phyloP scores from a whole-genome alignment of 2,888 invertebrate species.

The Drosophila formosana region DNA sequence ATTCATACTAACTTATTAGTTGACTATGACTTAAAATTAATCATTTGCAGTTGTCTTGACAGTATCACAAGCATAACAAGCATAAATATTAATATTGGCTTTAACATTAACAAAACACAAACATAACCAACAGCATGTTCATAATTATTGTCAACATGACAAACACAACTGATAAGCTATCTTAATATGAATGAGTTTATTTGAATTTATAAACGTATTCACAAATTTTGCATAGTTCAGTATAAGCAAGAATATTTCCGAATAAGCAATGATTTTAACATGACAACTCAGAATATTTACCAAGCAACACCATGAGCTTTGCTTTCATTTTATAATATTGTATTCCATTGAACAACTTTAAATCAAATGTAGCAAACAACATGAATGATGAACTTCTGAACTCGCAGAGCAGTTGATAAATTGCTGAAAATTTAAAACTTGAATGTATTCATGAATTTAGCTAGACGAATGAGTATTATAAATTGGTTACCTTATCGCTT shows the following conservation, averaged over 20 bases:
- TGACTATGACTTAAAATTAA: too few relatives aligned
- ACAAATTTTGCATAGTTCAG: not conserved
- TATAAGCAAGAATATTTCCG: not conserved
- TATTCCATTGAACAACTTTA: too few relatives aligned
- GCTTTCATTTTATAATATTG: not conserved
- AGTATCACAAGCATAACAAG: not conserved
- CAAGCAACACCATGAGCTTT: not conserved
- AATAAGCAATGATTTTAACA: not conserved
- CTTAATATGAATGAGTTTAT: not conserved
- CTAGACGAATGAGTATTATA: constrained; percentile 19
- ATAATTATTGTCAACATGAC: not conserved
- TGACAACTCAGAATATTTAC: not conserved
- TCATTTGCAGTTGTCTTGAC: too few relatives aligned
- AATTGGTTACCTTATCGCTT: constrained; percentile 11
- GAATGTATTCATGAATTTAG: constrained; percentile 9
- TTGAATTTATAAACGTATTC: not conserved
- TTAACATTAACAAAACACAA: not conserved
- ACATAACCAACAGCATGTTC: not conserved
- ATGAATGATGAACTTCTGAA: not conserved
- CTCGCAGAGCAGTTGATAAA: not conserved
- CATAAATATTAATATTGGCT: not conserved
- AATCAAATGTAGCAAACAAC: not conserved
- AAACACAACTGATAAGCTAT: not conserved
- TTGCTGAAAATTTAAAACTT: not conserved
- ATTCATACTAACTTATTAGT: too few relatives aligned